Evolutionary conservation across 2,113 vertebrate genomes (phyloP).

Genomic region (Saguinus imperator): DNA sequence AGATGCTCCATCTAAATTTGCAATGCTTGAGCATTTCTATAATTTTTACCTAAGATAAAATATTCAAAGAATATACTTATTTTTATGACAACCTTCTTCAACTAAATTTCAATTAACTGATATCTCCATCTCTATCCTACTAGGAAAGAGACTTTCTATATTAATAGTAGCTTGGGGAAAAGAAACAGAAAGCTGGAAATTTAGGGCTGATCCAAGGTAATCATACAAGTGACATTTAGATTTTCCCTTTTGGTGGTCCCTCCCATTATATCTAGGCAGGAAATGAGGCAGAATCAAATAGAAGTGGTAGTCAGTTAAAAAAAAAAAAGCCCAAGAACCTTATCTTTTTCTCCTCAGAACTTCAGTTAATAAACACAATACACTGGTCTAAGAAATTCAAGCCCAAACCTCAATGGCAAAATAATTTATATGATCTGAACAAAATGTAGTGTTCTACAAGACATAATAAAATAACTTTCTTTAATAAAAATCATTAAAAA

Average conservation of each 20-base stretch:
- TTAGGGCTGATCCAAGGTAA: not conserved
- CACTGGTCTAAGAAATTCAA: not conserved
- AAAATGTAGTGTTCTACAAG: not conserved
- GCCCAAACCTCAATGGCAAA: not conserved
- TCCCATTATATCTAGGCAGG: not conserved
- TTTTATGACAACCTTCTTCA: not conserved
- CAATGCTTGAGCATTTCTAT: not conserved
- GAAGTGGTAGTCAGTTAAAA: not conserved
- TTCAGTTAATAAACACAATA: not conserved
- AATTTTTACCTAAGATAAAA: constrained; percentile 21
- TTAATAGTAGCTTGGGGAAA: not conserved
- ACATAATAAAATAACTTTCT: not conserved
- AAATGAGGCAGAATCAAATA: not conserved
- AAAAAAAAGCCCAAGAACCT: not conserved
- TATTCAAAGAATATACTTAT: not conserved
- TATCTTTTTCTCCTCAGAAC: not conserved
- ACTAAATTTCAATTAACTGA: not conserved
- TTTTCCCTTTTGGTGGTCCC: not conserved
- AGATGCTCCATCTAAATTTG: constrained; percentile 15
- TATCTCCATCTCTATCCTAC: not conserved
- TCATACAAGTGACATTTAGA: not conserved
- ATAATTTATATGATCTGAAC: not conserved
- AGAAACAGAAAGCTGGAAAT: not conserved
- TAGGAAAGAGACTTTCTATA: not conserved
- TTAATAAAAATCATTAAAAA: not conserved